Evolutionary conservation across 2,113 vertebrate genomes (phyloP).

Genomic region (Pipra filicauda): DNA sequence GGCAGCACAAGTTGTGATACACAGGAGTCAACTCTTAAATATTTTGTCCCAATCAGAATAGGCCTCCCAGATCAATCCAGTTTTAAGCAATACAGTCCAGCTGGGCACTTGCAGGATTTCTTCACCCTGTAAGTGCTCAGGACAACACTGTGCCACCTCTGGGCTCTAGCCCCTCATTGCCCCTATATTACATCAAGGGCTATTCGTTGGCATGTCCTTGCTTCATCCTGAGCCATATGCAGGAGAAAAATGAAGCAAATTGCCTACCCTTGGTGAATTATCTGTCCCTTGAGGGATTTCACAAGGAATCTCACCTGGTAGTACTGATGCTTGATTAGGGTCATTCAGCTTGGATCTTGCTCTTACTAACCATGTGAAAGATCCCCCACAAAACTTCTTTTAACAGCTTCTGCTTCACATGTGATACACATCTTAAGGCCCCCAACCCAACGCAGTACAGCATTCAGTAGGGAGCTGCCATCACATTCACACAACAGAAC

Average conservation of each 20-base stretch:
- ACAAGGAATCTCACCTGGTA: not conserved
- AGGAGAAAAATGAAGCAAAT: not conserved
- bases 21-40: not conserved
- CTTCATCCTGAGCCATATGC: not conserved
- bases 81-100: accelerated
- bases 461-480: not conserved
- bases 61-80: not conserved
- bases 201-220: not conserved
- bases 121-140: not conserved
- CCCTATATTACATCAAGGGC: not conserved
- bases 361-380: not conserved
- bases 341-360: not conserved
- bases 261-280: not conserved
- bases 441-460: not conserved
- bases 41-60: not conserved
- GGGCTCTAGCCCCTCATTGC: not conserved
- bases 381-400: not conserved
- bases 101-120: not conserved
- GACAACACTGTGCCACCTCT: not conserved
- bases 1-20: not conserved
- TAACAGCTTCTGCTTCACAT: not conserved
- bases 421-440: not conserved
- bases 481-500: not conserved
- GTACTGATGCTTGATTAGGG: not conserved
- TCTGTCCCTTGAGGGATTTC: not conserved